Percentiles rank a stretch among this genome's conserved stretches.
phyloP scores from a whole-genome alignment of 37 sponge, comb jelly and placozoan species.

The Amphimedon queenslandica region DNA sequence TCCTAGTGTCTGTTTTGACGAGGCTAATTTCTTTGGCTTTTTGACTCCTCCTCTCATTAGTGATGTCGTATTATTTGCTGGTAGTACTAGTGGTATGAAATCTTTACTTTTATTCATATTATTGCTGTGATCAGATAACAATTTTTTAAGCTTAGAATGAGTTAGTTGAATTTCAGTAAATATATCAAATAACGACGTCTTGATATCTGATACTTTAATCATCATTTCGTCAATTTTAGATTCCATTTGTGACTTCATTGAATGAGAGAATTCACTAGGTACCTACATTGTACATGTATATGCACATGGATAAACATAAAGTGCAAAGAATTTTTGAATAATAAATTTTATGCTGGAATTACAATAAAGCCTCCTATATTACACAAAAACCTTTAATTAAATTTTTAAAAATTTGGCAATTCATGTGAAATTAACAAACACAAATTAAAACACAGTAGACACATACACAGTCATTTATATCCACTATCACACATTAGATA shows the following conservation, averaged over 20 bases:
- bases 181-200: slow-evolving; percentile 15
- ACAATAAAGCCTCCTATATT: too few species aligned
- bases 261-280: slow-evolving; percentile 26
- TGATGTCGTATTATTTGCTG: too few species aligned
- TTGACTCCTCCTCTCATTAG: not conserved
- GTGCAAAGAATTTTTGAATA: too few species aligned
- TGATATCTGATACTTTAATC: slow-evolving; percentile 1
- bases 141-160: not conserved
- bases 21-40: not conserved
- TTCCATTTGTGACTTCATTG: not conserved
- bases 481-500: too few species aligned
- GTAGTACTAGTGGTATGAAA: not conserved
- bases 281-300: too few species aligned
- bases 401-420: too few species aligned
- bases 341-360: too few species aligned
- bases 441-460: too few species aligned
- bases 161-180: not conserved
- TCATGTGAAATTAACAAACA: too few species aligned
- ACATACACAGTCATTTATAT: too few species aligned
- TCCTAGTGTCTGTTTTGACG: not conserved
- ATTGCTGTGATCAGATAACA: not conserved
- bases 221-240: slow-evolving; percentile 4
- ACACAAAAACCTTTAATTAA: too few species aligned
- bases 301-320: too few species aligned
- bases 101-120: not conserved